These are phyloP conservation scores for Scolanthus callimorphus DNA, from an alignment of 92 coral and sea anemone species.

Conservation along the genomic window DNA sequence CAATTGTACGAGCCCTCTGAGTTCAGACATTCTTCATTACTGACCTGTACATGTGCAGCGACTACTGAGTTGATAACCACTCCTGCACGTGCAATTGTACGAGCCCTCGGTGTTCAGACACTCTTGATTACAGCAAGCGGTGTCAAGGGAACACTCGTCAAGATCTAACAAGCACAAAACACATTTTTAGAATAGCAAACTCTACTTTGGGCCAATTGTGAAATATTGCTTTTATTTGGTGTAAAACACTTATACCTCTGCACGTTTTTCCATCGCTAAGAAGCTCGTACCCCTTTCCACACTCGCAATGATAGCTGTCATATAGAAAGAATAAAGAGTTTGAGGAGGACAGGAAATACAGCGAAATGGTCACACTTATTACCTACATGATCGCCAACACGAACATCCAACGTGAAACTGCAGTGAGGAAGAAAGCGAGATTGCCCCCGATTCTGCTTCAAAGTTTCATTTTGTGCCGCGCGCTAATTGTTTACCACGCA, in stretches of 20 bases:
- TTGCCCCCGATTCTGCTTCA: too few species aligned
- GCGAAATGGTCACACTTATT: too few species aligned
- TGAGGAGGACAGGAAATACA: too few species aligned
- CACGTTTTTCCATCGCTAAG: slow-evolving; percentile 70
- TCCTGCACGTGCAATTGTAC: slow-evolving; percentile 77
- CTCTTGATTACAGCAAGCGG: slow-evolving; percentile 88
- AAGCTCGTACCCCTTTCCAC: slow-evolving; percentile 68
- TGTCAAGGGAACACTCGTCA: slow-evolving; percentile 75
- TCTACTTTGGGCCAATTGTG: too few species aligned
- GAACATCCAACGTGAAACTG: too few species aligned
- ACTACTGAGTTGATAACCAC: slow-evolving; percentile 66
- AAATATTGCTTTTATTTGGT: too few species aligned
- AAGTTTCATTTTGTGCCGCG: too few species aligned
- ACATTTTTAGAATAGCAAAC: too few species aligned
- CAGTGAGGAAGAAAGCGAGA: too few species aligned
- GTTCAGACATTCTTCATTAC: slow-evolving; percentile 69
- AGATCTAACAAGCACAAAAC: slow-evolving; percentile 40
- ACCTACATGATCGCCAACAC: too few species aligned
- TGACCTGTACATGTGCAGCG: slow-evolving; percentile 90
- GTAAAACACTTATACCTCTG: slow-evolving; percentile 45
- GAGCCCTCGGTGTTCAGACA: slow-evolving; percentile 86
- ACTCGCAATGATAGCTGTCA: slow-evolving; percentile 89
- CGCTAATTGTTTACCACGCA: too few species aligned
- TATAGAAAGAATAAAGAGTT: too few species aligned
- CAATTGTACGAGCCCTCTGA: slow-evolving; percentile 87